phyloP scores from a whole-genome alignment of 2,888 invertebrate species.

The Beris morrisii region DNA sequence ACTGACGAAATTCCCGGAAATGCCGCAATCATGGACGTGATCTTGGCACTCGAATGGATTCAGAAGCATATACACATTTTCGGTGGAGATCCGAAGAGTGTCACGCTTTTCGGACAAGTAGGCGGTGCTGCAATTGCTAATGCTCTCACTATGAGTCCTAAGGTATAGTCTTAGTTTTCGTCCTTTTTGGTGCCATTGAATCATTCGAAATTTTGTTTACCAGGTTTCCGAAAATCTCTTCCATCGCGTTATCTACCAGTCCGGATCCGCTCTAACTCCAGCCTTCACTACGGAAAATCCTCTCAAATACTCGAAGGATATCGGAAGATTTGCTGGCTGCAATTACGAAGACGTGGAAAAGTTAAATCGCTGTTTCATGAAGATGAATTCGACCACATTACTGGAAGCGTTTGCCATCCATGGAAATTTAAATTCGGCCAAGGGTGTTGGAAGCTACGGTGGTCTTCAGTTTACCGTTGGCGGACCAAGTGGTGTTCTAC shows the following conservation, averaged over 20 bases:
- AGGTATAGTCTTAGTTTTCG: slow-evolving; percentile 31
- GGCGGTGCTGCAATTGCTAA: slow-evolving; percentile 59
- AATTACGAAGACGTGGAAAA: slow-evolving; percentile 46
- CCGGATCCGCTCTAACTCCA: slow-evolving; percentile 58
- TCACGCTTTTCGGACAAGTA: slow-evolving; percentile 61
- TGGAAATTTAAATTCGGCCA: slow-evolving; percentile 43
- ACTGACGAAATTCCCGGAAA: slow-evolving; percentile 60
- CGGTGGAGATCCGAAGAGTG: slow-evolving; percentile 58
- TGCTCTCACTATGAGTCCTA: slow-evolving; percentile 56
- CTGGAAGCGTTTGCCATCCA: slow-evolving; percentile 53
- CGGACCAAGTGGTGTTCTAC: slow-evolving; percentile 52
- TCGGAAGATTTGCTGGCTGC: slow-evolving; percentile 53
- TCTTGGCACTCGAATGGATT: slow-evolving; percentile 60
- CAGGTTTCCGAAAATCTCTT: slow-evolving; percentile 55
- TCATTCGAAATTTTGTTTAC: background rate
- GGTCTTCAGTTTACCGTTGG: slow-evolving; percentile 52
- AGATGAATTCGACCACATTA: slow-evolving; percentile 51
- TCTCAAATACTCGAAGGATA: slow-evolving; percentile 48
- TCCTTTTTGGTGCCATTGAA: background rate
- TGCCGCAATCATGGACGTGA: slow-evolving; percentile 59
- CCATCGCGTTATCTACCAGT: slow-evolving; percentile 59
- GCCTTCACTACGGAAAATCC: slow-evolving; percentile 58
- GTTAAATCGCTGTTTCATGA: slow-evolving; percentile 52
- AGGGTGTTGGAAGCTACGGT: slow-evolving; percentile 47
- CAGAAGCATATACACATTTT: slow-evolving; percentile 57